Percentiles rank a stretch among this genome's conserved stretches.
phyloP scores from a whole-genome alignment of 2,113 vertebrate species.

The Tricholaema leucomelas region DNA sequence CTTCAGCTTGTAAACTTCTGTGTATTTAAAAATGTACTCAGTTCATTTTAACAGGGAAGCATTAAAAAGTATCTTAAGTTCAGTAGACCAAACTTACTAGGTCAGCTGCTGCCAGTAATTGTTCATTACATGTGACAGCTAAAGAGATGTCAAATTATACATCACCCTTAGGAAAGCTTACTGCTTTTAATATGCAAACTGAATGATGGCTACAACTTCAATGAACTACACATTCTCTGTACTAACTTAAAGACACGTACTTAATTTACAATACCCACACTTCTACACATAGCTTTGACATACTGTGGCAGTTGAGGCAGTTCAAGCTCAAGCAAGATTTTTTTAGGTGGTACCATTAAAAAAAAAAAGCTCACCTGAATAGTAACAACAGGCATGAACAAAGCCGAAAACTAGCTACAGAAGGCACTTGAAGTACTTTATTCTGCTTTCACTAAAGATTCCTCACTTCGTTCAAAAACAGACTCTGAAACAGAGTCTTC shows the following conservation, averaged over 20 bases:
- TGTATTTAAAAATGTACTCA: slow-evolving; percentile 55
- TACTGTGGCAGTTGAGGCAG: slow-evolving; percentile 62
- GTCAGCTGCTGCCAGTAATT: slow-evolving; percentile 50
- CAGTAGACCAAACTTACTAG: slow-evolving; percentile 49
- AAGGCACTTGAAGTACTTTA: slow-evolving; percentile 80
- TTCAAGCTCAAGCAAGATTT: slow-evolving; percentile 67
- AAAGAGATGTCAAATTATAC: slow-evolving; percentile 54
- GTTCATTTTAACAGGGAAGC: slow-evolving; percentile 50
- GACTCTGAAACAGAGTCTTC: slow-evolving; percentile 35
- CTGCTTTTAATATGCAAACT: slow-evolving; percentile 51
- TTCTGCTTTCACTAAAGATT: slow-evolving; percentile 85
- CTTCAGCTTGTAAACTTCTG: slow-evolving; percentile 67
- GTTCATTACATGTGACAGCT: slow-evolving; percentile 59
- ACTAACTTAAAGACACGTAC: slow-evolving; percentile 51
- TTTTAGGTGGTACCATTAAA: slow-evolving; percentile 36
- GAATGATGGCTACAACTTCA: slow-evolving; percentile 55
- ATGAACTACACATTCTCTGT: slow-evolving; percentile 52
- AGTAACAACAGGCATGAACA: slow-evolving; percentile 73
- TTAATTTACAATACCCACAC: slow-evolving; percentile 59
- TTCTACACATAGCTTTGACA: slow-evolving; percentile 49
- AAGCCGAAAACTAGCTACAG: slow-evolving; percentile 76
- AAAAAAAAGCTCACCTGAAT: slow-evolving; percentile 73
- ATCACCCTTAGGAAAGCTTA: slow-evolving; percentile 48
- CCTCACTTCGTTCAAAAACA: slow-evolving; percentile 77
- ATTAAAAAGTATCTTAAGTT: slow-evolving; percentile 48